Evolutionary conservation across 2,888 invertebrate genomes (phyloP).

Genomic region (Epistrophe eligans): DNA sequence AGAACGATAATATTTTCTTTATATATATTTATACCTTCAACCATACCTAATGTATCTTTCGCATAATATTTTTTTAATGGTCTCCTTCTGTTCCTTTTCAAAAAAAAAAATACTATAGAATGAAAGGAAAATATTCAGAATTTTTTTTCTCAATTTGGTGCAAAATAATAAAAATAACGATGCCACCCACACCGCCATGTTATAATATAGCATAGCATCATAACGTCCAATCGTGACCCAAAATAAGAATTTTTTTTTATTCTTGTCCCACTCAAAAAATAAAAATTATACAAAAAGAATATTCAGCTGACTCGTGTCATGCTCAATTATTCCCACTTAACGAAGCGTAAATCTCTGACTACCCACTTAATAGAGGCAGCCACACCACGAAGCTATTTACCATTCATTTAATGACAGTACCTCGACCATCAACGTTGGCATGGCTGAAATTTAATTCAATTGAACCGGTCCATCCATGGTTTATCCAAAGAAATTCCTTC

Average conservation of each 20-base stretch:
- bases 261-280: conserved; percentile 31
- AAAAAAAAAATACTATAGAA: background rate
- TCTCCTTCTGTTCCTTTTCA: background rate
- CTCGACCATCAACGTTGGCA: conserved; percentile 22
- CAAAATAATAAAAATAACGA: conserved; percentile 22
- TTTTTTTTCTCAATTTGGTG: conserved; percentile 52
- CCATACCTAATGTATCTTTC: background rate
- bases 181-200: background rate
- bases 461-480: conserved; percentile 46
- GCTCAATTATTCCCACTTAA: conserved; percentile 75
- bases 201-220: background rate
- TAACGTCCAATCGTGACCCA: conserved; percentile 49
- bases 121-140: conserved; percentile 4
- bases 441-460: conserved; percentile 65
- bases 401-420: conserved; percentile 35
- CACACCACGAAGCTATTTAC: conserved; percentile 43
- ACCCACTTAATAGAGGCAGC: conserved; percentile 58
- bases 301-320: conserved; percentile 68
- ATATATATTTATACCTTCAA: background rate
- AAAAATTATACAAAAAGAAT: conserved; percentile 27
- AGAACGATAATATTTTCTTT: background rate
- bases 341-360: conserved; percentile 65
- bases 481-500: conserved; percentile 34
- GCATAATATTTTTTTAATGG: conserved; percentile 35
- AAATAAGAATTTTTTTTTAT: conserved; percentile 27